Conservation (phyloP, 2,888 invertebrate genomes). For the Cistogaster globosa region DNA sequence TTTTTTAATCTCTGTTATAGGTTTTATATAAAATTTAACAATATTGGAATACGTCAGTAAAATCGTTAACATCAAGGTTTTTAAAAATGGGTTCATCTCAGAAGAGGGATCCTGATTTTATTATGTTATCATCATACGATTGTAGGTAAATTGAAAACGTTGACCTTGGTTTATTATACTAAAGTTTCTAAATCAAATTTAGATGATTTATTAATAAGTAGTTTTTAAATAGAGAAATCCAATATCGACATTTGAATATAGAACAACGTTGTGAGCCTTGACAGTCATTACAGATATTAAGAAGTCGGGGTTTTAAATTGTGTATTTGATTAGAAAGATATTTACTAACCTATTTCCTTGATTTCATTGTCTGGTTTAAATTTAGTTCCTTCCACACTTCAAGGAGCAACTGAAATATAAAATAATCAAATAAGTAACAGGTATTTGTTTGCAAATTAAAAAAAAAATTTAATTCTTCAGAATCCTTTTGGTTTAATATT, state of each 20-base stretch:
- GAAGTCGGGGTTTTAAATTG: no score
- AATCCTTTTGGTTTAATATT: slow-evolving; percentile 71
- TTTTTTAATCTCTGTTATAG: neutral
- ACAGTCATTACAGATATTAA: no score
- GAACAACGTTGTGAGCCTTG: no score
- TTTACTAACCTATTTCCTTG: neutral
- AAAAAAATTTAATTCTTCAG: slow-evolving; percentile 61
- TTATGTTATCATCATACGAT: slow-evolving; percentile 53
- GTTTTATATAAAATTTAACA: neutral
- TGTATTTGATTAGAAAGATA: no score
- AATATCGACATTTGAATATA: no score
- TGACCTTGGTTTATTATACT: no score
- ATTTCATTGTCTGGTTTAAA: neutral
- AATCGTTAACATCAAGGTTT: slow-evolving; percentile 60
- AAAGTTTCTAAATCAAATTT: no score
- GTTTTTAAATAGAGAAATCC: no score
- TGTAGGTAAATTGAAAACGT: no score
- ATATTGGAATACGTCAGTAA: slow-evolving; percentile 32
- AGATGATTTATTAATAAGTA: no score
- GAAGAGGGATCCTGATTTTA: slow-evolving; percentile 65
- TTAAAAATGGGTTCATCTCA: slow-evolving; percentile 59
- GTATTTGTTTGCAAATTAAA: neutral
- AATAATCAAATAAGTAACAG: neutral
- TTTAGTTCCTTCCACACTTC: neutral
- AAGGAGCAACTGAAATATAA: neutral